Conservation (phyloP, 1,140 invertebrate genomes). For the Drosophila yakuba region DNA sequence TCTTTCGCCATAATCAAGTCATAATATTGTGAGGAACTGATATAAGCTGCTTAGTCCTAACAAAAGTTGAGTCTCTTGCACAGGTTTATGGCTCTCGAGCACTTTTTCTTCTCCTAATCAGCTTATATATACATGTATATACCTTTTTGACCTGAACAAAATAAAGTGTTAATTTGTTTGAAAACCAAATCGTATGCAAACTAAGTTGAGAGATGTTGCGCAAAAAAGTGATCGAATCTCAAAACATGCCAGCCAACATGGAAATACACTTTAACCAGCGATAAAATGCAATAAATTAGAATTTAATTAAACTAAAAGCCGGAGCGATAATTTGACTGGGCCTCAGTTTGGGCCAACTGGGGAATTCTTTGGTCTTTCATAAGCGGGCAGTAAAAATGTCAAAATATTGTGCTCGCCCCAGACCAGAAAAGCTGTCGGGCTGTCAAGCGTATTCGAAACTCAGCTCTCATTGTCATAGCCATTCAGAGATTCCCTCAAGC, state of each 20-base stretch:
- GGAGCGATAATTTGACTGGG: conserved; percentile 36
- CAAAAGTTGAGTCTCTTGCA: conserved; percentile 23
- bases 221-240: conserved; percentile 51
- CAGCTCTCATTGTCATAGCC: conserved; percentile 57
- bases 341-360: conserved; percentile 39
- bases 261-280: conserved; percentile 70
- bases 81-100: conserved; percentile 1
- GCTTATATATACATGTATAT: conserved; percentile 20
- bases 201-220: conserved; percentile 37
- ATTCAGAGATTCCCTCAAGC: conserved; percentile 30
- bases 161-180: conserved; percentile 78
- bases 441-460: conserved; percentile 72
- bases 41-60: conserved; percentile 50
- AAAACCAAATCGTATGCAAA: conserved; percentile 51
- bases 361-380: conserved; percentile 74
- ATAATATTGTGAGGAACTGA: conserved; percentile 73
- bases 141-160: conserved; percentile 36
- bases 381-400: conserved; percentile 78
- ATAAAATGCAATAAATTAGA: conserved; percentile 80
- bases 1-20: conserved; percentile 81
- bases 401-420: conserved; percentile 70
- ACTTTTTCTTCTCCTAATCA: conserved; percentile 32
- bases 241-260: conserved; percentile 55
- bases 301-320: conserved; percentile 79
- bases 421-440: conserved; percentile 65